These are phyloP conservation scores for Latheticus oryzae DNA, from an alignment of 2,888 invertebrate genomes.

Conservation along the genomic window DNA sequence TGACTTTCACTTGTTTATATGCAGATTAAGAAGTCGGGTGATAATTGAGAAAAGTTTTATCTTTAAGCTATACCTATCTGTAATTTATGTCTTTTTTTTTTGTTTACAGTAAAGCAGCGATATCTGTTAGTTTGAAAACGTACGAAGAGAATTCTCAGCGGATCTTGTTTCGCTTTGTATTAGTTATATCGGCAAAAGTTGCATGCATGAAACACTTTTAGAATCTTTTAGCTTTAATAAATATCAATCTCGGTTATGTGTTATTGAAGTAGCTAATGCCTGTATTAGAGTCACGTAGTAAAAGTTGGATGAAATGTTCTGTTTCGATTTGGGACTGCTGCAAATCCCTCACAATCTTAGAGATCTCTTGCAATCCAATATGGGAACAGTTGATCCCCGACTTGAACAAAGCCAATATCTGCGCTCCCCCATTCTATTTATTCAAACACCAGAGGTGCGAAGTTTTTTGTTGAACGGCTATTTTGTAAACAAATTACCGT, in stretches of 20 bases:
- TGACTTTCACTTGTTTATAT: conserved; percentile 18
- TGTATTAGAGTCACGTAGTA: conserved; percentile 65
- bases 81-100: conserved; percentile 38
- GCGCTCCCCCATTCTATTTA: conserved; percentile 60
- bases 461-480: conserved; percentile 63
- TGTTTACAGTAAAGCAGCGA: no score
- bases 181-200: conserved; percentile 56
- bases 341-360: conserved; percentile 66
- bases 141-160: conserved; percentile 31
- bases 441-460: conserved; percentile 63
- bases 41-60: conserved; percentile 37
- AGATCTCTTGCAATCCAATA: conserved; percentile 66
- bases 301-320: conserved; percentile 65
- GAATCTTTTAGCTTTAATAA: conserved; percentile 65
- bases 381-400: conserved; percentile 63
- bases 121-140: no score
- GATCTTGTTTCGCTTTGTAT: conserved; percentile 47
- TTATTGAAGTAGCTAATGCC: conserved; percentile 60
- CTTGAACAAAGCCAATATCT: conserved; percentile 63
- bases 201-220: conserved; percentile 57
- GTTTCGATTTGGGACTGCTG: conserved; percentile 65
- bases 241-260: conserved; percentile 64
- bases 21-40: conserved; percentile 30
- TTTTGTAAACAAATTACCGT: conserved; percentile 66
- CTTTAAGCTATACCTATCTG: conserved; percentile 20